Evolutionary conservation across 1,140 invertebrate species (phyloP), one percentile per base, ranked within the genome.

Genomic region (Pseudomyrmex gracilis): DNA sequence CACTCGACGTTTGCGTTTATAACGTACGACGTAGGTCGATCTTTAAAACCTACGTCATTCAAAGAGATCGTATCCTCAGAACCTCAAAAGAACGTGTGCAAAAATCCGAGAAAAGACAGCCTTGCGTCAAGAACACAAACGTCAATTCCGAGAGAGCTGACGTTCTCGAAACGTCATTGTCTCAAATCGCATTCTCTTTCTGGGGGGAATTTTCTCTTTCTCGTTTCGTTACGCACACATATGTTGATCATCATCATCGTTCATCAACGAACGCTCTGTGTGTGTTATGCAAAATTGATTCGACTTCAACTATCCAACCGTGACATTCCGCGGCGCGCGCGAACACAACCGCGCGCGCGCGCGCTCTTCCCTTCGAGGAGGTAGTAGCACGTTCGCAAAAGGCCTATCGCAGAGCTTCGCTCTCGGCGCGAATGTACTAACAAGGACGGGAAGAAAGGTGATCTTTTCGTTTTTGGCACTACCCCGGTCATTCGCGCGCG

Each of bases 401-500:
- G 43, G 13, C 10, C 0, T 49, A 22, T 2, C 9, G 15, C 3
- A 57, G 57, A 34, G 57, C 22, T 74, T 74, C n/a, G 43, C 13
- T 20, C 13, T 20, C 13, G 53, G 73, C 55, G 34, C 55, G 60
- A 74, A 76, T 85, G 71, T 73, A 82, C 78, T 74, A 74, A 87
- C 71, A 82, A 88, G 85, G 74, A 87, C 45, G 86, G 34, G 80
- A 77, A 87, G 88, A 90, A 91, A 91, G 88, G 88, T 89, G 89
- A 92, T 93, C 88, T 91, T 87, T 92, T 73, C 55, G 87, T 90
- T 90, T 80, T 92, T 93, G 90, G 90, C 91, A 92, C 68, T 89
- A 71, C 73, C 83, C 88, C 84, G 86, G 86, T 92, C 90, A 91
- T 91, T 87, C 84, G 86, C 73, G 47, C 83, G 67, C 57, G 84